Base-by-base conservation (phyloP, 2,888 invertebrate species). In the Phania funesta region DNA sequence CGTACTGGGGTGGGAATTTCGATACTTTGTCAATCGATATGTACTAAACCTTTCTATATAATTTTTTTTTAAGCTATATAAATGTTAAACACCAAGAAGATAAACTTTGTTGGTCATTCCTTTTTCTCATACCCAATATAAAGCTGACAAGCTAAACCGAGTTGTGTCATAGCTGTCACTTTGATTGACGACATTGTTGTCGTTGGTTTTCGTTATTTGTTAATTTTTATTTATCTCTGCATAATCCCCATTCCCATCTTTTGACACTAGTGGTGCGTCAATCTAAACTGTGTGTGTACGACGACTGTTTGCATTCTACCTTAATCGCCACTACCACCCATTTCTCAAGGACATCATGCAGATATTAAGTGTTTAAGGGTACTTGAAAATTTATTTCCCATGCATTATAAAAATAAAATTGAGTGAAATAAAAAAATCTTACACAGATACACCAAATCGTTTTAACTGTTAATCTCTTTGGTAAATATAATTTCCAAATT, bases 361-460 rank as follows among this genome's bases (percentile, higher is more conserved):
- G 87, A 89, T 89, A 87, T 87, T 86, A 87, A 88, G 89, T 89
- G 89, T 88, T 89, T 84, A 85, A 88, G 89, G 85, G 87, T 86
- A 89, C 89, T 89, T 89, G 87, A 89, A 83, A 88, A 87, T 88
- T 89, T 88, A 89, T 88, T 89, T 89, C 88, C 89, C 89, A 89
- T 89, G 87, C 68, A 74, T 75, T 46, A 71, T 46, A 75, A 75
- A 82, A 82, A 78, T 78, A 13, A 58, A 18, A 8, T 29, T 64
- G 3, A 54, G 56, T 54, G 56, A 56, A 50, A 22, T 24, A 32
- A 26, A 32, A 26, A 54, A 65, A 22, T 52, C 32, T 62, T 48
- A 22, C 60, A 67, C 24, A 32, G 38, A 67, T 22, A 64, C 13
- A 54, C 20, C 52, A 82, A 82, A 82, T 78, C 78, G 82, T 82